A percentile compares a stretch with the other conserved stretches of the same genome.
These are phyloP conservation scores for Eulemur rubriventer DNA, from an alignment of 2,797 vertebrate species.

Conservation along the genomic window DNA sequence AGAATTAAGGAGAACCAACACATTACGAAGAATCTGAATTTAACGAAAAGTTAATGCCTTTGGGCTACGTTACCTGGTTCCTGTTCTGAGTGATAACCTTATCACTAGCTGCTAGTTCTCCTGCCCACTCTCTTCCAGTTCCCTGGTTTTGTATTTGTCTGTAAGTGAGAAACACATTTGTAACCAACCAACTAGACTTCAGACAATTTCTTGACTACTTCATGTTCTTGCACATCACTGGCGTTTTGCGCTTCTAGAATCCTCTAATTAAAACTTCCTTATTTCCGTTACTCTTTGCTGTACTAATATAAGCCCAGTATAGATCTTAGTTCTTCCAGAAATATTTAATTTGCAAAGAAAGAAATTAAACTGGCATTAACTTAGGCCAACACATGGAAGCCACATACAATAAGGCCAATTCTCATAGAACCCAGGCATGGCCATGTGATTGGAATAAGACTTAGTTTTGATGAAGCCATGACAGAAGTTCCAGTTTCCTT, in stretches of 20 bases:
- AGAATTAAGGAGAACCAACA: conserved; percentile 63
- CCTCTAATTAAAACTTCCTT: not conserved
- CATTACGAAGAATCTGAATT: conserved; percentile 48
- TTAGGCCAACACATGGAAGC: not conserved
- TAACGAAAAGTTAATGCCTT: conserved; percentile 49
- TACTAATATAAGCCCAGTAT: not conserved
- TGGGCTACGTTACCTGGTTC: not conserved
- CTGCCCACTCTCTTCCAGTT: not conserved
- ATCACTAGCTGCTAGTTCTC: not conserved
- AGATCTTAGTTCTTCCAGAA: not conserved
- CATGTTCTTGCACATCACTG: not conserved
- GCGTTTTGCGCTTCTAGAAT: not conserved
- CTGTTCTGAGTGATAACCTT: not conserved
- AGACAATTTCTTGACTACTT: not conserved
- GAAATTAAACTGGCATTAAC: not conserved
- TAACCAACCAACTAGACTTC: not conserved
- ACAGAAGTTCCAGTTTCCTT: not conserved
- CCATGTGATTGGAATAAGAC: not conserved
- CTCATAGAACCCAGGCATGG: not conserved
- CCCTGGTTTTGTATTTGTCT: not conserved
- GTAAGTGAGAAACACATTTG: not conserved
- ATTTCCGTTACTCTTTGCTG: not conserved
- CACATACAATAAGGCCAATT: not conserved
- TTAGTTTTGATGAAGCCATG: not conserved
- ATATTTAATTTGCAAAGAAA: not conserved